Evolutionary conservation across 2,797 vertebrate species (phyloP).

Genomic region (Gorsachius magnificus): DNA sequence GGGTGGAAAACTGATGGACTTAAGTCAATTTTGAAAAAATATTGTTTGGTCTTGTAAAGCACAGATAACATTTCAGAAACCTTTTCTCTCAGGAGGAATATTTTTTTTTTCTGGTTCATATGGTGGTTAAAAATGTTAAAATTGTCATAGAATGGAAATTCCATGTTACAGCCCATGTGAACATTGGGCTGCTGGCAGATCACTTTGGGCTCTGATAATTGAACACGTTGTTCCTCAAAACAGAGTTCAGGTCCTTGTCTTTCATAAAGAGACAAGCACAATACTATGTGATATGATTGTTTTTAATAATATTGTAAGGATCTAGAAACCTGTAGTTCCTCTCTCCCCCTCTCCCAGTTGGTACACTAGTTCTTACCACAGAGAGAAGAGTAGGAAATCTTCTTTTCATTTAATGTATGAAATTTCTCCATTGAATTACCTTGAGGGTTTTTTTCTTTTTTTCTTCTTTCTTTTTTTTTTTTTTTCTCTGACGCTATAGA

Average conservation of each 20-base stretch:
- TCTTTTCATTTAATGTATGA: not conserved
- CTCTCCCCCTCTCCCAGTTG: not conserved
- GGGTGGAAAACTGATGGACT: not conserved
- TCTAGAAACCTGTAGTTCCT: not conserved
- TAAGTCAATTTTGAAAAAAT: not conserved
- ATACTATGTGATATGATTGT: not conserved
- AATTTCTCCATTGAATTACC: not conserved
- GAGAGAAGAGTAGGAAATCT: not conserved
- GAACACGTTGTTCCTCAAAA: not conserved
- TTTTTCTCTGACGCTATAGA: not conserved
- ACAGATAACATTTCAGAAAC: not conserved
- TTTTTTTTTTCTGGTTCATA: not conserved
- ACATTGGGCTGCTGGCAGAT: not conserved
- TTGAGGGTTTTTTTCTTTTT: fast-evolving
- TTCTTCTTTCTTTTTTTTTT: no score
- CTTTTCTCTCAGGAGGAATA: not conserved
- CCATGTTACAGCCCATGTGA: not conserved
- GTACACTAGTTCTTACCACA: not conserved
- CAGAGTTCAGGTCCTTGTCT: not conserved
- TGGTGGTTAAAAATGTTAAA: not conserved
- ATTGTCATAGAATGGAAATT: not conserved
- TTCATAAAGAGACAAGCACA: not conserved
- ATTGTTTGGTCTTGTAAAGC: not conserved
- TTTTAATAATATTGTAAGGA: not conserved
- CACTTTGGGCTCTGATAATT: not conserved